A percentile compares a stretch with the other conserved stretches of the same genome.
phyloP scores from a whole-genome alignment of 2,888 invertebrate species.

The Rhagonycha lutea region DNA sequence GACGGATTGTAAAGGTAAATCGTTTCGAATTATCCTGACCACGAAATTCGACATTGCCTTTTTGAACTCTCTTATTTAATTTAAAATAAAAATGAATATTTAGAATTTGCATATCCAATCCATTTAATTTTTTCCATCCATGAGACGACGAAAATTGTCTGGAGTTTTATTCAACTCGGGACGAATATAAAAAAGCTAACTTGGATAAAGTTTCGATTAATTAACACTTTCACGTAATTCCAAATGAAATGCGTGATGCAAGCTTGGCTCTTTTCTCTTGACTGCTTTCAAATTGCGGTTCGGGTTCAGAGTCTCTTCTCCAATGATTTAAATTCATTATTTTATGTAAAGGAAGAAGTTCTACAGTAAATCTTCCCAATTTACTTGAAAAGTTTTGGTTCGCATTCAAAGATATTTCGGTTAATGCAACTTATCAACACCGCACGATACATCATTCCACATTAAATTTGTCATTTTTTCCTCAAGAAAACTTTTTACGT shows the following conservation, averaged over 20 bases:
- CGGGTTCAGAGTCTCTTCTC: conserved; percentile 17
- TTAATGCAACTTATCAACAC: conserved; percentile 13
- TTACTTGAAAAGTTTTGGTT: conserved; percentile 16
- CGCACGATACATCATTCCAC: not conserved
- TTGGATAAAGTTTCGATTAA: conserved; percentile 29
- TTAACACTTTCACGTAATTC: conserved; percentile 30
- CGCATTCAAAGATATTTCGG: conserved; percentile 20
- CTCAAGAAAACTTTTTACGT: not conserved
- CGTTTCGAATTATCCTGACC: conserved; percentile 15
- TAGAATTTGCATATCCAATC: conserved; percentile 25
- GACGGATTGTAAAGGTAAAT: conserved; percentile 9
- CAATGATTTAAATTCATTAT: conserved; percentile 32
- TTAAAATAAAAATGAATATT: conserved; percentile 13
- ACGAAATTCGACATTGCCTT: conserved; percentile 7
- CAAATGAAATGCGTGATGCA: conserved; percentile 28
- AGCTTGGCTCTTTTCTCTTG: conserved; percentile 24
- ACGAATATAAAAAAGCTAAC: conserved; percentile 20
- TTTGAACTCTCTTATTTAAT: not conserved
- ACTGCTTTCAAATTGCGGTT: conserved; percentile 26
- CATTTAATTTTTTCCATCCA: conserved; percentile 16
- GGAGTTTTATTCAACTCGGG: conserved; percentile 11
- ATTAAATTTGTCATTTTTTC: not conserved
- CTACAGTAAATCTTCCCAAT: conserved; percentile 27
- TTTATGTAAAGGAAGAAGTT: conserved; percentile 29
- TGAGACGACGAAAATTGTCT: conserved; percentile 15